Evolutionary conservation across 1,140 invertebrate species (phyloP), one percentile per base, ranked within the genome.

Genomic region (silkworm (Bombyx mori)): DNA sequence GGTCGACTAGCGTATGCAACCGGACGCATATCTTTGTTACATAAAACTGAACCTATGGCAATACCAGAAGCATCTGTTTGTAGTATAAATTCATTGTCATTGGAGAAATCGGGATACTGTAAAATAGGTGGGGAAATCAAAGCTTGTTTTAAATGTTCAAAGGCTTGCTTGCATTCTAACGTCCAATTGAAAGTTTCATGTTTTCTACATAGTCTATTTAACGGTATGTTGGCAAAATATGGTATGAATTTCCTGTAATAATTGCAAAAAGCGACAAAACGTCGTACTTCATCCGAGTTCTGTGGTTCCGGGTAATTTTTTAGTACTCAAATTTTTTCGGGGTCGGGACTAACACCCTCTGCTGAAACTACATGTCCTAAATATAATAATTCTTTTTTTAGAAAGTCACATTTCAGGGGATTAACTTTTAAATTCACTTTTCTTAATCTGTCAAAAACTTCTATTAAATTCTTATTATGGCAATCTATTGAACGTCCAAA

Each of bases 391-490:
- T 75, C 58, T 63, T 71, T 71, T 46, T 61, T 59, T 45, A 76
- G 56, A 66, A 80, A 78, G 46, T 71, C n/a, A 57, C 73, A 75
- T 62, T 78, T 80, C 44, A 49, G 18, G 4, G 72, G 60, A 45
- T 78, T 70, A 47, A 79, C 43, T 65, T 79, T 80, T 56, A 83
- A 65, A 61, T 75, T 75, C 42, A 65, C 61, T 48, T 73, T 60
- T 35, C 62, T 57, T 42, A 73, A 49, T 47, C 61, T 60, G 7
- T 56, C 12, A 8, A 77, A 63, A 44, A 77, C 54, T 44, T 59
- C 54, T 8, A 61, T 55, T 50, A 72, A 49, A 35, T 71, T 68
- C 57, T 61, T 57, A 57, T 68, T 62, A 46, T 71, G 71, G 10
- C 56, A 44, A 9, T 57, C 22, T 8, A 65, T 1, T 67, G 22